Percentiles rank a stretch among this genome's conserved stretches.
Evolutionary conservation across 2,888 invertebrate genomes (phyloP).

Genomic region (Luperina nickerlii): DNA sequence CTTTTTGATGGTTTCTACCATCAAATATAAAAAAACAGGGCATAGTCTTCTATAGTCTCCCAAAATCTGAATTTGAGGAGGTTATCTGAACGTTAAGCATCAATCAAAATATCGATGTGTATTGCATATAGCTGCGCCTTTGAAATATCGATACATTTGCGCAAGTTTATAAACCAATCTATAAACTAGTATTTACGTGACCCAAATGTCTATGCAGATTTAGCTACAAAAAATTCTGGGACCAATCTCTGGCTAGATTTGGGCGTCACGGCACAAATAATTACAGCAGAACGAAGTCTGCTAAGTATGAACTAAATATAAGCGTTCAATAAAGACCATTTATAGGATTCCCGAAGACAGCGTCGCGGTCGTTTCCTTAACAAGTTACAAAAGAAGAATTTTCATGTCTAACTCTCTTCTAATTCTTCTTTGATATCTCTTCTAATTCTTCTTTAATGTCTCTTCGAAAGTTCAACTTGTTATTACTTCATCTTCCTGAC

Average conservation of each 20-base stretch:
- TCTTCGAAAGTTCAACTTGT: not conserved
- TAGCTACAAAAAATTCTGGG: not conserved
- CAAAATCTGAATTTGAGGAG: not conserved
- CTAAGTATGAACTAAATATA: not conserved
- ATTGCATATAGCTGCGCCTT: not conserved
- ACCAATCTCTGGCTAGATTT: not conserved
- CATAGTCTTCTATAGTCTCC: not conserved
- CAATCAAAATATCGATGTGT: not conserved
- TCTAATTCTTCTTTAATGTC: not conserved
- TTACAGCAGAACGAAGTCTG: no score
- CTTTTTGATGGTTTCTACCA: not conserved
- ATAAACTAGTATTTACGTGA: not conserved
- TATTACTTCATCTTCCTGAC: not conserved
- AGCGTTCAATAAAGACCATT: not conserved
- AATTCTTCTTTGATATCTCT: not conserved
- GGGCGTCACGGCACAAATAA: not conserved
- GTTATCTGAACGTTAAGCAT: not conserved
- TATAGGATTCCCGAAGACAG: not conserved
- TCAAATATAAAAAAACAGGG: not conserved
- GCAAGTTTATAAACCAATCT: conserved; percentile 4
- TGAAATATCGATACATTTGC: not conserved
- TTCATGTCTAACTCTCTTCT: no score
- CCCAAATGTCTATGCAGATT: conserved; percentile 2
- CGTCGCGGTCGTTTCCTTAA: not conserved
- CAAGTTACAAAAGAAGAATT: not conserved